Evolutionary conservation across 2,888 invertebrate genomes (phyloP).

Genomic region (Tenthredo notha): DNA sequence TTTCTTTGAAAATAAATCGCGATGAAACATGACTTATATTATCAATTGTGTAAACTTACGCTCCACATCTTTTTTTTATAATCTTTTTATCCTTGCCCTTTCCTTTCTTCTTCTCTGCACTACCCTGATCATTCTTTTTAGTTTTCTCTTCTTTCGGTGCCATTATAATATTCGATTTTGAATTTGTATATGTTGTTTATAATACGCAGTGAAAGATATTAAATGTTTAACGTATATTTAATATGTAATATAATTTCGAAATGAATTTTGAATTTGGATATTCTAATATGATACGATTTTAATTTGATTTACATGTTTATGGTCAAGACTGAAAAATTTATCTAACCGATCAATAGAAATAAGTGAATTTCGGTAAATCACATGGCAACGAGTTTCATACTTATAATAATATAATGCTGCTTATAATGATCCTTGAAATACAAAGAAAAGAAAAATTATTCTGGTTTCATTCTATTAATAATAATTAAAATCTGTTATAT

Average conservation of each 20-base stretch:
- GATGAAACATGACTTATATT: background rate
- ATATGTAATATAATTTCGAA: background rate
- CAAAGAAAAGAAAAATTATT: background rate
- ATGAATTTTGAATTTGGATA: constrained; percentile 36
- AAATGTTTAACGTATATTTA: background rate
- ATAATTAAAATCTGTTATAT: background rate
- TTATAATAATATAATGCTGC: background rate
- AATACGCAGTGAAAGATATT: background rate
- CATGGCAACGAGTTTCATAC: background rate
- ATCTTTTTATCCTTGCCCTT: constrained; percentile 34
- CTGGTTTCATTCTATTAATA: background rate
- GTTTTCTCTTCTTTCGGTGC: constrained; percentile 36
- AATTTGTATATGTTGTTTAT: background rate
- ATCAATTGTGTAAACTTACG: constrained; percentile 13
- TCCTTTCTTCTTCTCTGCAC: constrained; percentile 20
- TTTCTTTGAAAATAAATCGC: background rate
- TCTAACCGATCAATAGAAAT: background rate
- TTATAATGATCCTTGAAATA: background rate
- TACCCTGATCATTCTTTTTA: constrained; percentile 6
- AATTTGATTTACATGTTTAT: background rate
- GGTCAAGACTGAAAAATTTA: background rate
- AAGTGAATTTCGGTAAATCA: background rate
- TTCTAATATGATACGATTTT: background rate
- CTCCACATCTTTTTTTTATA: constrained; percentile 6
- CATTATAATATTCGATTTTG: constrained; percentile 4